Evolutionary conservation across 2,797 vertebrate species (phyloP).

Genomic region (Eulemur mongoz): DNA sequence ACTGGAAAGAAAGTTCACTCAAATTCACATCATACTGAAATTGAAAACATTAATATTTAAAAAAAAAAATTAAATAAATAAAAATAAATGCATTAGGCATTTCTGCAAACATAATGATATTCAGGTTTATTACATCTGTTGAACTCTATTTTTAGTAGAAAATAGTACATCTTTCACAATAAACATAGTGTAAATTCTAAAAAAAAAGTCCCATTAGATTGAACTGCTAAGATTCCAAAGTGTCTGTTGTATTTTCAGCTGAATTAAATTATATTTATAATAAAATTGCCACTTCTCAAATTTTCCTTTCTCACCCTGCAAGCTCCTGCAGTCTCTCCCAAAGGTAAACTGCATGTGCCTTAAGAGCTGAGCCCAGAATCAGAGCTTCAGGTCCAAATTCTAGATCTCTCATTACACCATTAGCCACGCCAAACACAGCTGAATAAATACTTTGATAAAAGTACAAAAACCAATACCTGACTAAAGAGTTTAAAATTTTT

Average conservation of each 20-base stretch:
- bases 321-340: neutral
- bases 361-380: neutral
- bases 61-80: too few relatives aligned
- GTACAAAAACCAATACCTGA: neutral
- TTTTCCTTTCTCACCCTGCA: neutral
- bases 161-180: neutral
- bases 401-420: fast-evolving
- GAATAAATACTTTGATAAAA: neutral
- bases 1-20: slow-evolving; percentile 65
- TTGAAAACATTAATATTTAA: slow-evolving; percentile 57
- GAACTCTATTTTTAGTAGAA: slow-evolving; percentile 20
- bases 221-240: neutral
- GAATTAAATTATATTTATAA: neutral
- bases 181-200: neutral
- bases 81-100: neutral
- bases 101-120: slow-evolving; percentile 10
- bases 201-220: neutral
- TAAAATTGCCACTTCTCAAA: neutral
- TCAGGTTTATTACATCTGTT: neutral
- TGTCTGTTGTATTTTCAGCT: neutral
- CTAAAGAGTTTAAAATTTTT: neutral
- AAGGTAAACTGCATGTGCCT: fast-evolving
- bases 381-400: neutral
- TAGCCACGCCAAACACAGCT: neutral
- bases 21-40: slow-evolving; percentile 58